Percentiles rank a stretch among this genome's conserved stretches.
Conservation (phyloP, 2,888 invertebrate species). For the Plagodis pulveraria region DNA sequence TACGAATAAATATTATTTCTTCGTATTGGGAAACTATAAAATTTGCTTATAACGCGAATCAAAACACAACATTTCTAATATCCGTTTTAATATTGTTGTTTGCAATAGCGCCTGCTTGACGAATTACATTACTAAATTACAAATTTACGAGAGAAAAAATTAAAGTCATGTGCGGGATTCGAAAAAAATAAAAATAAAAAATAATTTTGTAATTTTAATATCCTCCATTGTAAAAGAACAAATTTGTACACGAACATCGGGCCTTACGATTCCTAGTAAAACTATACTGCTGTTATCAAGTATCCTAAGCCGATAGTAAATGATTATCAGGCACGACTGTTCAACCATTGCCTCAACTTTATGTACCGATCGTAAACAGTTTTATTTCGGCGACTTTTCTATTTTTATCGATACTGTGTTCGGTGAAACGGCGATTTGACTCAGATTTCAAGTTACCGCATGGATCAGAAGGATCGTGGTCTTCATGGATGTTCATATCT, state of each 20-base stretch:
- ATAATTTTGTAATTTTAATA: no score
- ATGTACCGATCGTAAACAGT: constrained; percentile 14
- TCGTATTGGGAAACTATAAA: neutral
- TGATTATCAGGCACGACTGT: constrained; percentile 13
- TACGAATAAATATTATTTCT: no score
- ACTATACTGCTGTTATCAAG: neutral
- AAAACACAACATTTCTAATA: no score
- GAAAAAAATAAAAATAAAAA: no score
- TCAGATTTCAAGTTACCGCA: constrained; percentile 3
- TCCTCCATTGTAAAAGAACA: no score
- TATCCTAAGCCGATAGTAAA: constrained; percentile 11
- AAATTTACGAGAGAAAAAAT: no score
- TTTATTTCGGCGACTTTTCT: constrained; percentile 15
- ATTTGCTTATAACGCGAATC: no score
- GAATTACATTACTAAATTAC: no score
- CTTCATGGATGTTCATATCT: neutral
- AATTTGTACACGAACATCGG: neutral
- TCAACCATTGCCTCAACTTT: constrained; percentile 17
- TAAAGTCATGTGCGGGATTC: no score
- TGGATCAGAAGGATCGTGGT: neutral
- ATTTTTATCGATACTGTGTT: constrained; percentile 13
- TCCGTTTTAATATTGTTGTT: no score
- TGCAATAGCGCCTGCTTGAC: no score
- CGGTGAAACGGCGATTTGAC: constrained; percentile 7
- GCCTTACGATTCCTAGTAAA: constrained; percentile 4